Percentiles rank a stretch among this genome's conserved stretches.
These are phyloP conservation scores for Pungitius pungitius DNA, from an alignment of 2,113 vertebrate species.

Conservation along the genomic window DNA sequence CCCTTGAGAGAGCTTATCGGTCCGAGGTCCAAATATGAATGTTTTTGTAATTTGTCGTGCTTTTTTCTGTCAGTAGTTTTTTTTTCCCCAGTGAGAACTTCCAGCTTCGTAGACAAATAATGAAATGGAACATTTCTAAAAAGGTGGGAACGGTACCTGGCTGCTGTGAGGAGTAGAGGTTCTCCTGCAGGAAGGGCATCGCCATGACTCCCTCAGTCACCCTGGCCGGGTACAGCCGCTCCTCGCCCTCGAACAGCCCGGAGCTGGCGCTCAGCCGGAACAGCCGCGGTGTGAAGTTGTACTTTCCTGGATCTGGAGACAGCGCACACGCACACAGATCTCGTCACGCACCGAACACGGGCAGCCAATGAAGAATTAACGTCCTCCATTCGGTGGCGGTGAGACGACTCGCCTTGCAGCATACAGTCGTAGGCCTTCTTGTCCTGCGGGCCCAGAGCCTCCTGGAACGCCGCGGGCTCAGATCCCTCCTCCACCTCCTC, in stretches of 20 bases:
- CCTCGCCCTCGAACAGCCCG: slow-evolving; percentile 78
- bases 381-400: not conserved
- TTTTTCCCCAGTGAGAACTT: not conserved
- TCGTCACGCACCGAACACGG: not conserved
- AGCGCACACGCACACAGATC: slow-evolving; percentile 1
- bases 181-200: slow-evolving; percentile 84
- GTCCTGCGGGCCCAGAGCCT: slow-evolving; percentile 73
- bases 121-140: not conserved
- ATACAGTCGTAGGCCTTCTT: slow-evolving; percentile 85
- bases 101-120: not conserved
- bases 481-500: slow-evolving; percentile 81
- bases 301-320: slow-evolving; percentile 81
- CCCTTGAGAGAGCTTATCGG: not conserved
- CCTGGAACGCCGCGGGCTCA: slow-evolving; percentile 74
- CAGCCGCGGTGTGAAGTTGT: slow-evolving; percentile 81
- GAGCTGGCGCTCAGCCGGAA: slow-evolving; percentile 79
- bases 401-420: slow-evolving; percentile 76
- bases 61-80: not conserved
- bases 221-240: slow-evolving; percentile 72
- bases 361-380: not conserved
- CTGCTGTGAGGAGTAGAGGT: slow-evolving; percentile 79
- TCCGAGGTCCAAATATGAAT: not conserved
- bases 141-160: slow-evolving; percentile 71
- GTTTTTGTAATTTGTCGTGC: not conserved
- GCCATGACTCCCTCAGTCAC: slow-evolving; percentile 74